Evolutionary conservation across 2,888 invertebrate genomes (phyloP).

Genomic region (Stegophylla sp.): DNA sequence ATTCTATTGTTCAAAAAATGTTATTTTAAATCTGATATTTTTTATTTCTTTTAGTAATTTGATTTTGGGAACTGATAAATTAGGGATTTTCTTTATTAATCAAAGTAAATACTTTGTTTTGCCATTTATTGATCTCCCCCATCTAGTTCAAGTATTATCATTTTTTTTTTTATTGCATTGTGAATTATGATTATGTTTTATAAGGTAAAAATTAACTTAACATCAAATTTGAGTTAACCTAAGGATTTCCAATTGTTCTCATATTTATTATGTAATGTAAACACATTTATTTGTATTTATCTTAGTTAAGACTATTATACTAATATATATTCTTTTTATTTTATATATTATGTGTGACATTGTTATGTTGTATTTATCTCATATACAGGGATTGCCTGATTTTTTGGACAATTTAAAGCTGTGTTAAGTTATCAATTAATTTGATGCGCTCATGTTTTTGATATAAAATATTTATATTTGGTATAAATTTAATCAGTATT

Average conservation of each 20-base stretch:
- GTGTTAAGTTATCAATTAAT: too few species aligned
- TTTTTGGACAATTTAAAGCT: neutral
- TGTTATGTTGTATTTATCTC: neutral
- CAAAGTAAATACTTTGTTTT: conserved; percentile 31
- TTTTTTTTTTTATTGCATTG: conserved; percentile 26
- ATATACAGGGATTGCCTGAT: neutral
- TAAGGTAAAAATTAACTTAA: neutral
- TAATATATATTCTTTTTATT: neutral
- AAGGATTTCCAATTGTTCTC: neutral
- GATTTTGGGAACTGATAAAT: conserved; percentile 48
- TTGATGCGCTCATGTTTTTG: too few species aligned
- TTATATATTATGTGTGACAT: neutral
- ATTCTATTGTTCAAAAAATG: conserved; percentile 8
- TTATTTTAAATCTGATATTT: conserved; percentile 19
- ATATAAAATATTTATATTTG: too few species aligned
- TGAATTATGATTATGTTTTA: neutral
- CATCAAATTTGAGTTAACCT: neutral
- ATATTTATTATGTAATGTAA: neutral
- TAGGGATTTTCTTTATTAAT: conserved; percentile 20
- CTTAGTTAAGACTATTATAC: neutral
- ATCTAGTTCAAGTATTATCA: conserved; percentile 44
- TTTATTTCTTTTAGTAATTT: conserved; percentile 21
- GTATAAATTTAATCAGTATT: too few species aligned
- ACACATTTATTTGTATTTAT: neutral
- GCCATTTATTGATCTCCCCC: conserved; percentile 52